Evolutionary conservation across 1,140 invertebrate species (phyloP), one percentile per base, ranked within the genome.

Genomic region (Drosophila guanche): DNA sequence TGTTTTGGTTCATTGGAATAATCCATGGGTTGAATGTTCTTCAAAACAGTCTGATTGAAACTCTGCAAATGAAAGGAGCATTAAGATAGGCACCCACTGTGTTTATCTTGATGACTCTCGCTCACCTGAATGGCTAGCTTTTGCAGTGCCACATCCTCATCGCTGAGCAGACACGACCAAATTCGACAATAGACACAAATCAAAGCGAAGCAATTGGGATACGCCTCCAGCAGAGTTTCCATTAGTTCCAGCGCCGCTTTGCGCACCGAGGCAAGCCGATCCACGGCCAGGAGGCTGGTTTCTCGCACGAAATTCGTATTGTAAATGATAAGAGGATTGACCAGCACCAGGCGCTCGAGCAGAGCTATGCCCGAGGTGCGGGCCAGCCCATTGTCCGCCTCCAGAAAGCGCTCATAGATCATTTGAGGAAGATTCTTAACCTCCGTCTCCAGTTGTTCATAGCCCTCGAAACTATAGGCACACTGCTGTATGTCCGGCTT

Each of bases 111-210:
- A 3, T 10, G 8, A 33, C n/a, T 51, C 16, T 33, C 3, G 46
- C 66, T 55, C 43, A 91, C 90, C 40, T 84, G 69, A 25, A 90
- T 52, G 0, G 90, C 79, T 3, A 81, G 33, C 42, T 77, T 88
- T 29, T 90, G 78, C 7, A 91, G 59, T 1, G 56, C 74, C 5
- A 67, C 42, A 68, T 91, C 90, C 22, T 73, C 71, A 52, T 91
- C 90, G 8, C 70, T 77, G 2, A 91, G 62, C 23, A 91, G 25
- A 5, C 76, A 79, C 5, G 90, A 48, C 60, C 83, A 84, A 2
- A 91, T 73, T 0, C 89, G 77, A 54, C 90, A 90, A 63, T 90
- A 91, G 0, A 86, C 70, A 45, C 76, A 85, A n/a, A 90, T 78
- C 10, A 90, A 57, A 0, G 84, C 70, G 41, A 85, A 80, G 25